Conservation (phyloP, 1,140 invertebrate species). For the Formica selysi region DNA sequence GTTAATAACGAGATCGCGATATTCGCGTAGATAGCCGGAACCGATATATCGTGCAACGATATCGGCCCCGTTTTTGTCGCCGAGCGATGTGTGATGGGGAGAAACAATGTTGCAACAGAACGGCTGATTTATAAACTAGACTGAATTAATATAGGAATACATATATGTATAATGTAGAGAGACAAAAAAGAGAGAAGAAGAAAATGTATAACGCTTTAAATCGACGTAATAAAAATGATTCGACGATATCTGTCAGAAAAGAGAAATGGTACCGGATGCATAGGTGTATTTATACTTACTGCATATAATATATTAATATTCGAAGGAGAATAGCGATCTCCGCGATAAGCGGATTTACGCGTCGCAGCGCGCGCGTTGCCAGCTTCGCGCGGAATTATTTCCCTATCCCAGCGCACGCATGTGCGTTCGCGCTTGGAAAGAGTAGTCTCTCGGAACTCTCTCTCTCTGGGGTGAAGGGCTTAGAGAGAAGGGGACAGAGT, state of each 20-base stretch:
- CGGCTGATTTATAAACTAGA: slow-evolving; percentile 22
- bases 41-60: slow-evolving; percentile 1
- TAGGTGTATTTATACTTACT: no score
- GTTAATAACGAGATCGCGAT: slow-evolving; percentile 56
- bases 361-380: slow-evolving; percentile 27
- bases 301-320: slow-evolving; percentile 17
- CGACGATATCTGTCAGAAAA: neutral
- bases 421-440: slow-evolving; percentile 60
- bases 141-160: neutral
- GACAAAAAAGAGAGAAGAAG: neutral
- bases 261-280: neutral
- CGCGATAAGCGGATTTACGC: slow-evolving; percentile 52
- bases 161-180: no score
- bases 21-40: slow-evolving; percentile 1
- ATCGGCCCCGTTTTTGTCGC: slow-evolving; percentile 32
- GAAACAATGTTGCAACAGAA: neutral
- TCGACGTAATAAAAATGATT: neutral
- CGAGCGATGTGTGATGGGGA: slow-evolving; percentile 12
- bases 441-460: slow-evolving; percentile 14
- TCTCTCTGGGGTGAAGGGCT: slow-evolving; percentile 16
- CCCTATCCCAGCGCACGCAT: slow-evolving; percentile 63
- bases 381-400: slow-evolving; percentile 57
- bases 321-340: slow-evolving; percentile 14
- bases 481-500: neutral
- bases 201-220: neutral